Percentiles rank a stretch among this genome's conserved stretches.
phyloP scores from a whole-genome alignment of 2,113 vertebrate genomes.

The Coreoperca whiteheadi region DNA sequence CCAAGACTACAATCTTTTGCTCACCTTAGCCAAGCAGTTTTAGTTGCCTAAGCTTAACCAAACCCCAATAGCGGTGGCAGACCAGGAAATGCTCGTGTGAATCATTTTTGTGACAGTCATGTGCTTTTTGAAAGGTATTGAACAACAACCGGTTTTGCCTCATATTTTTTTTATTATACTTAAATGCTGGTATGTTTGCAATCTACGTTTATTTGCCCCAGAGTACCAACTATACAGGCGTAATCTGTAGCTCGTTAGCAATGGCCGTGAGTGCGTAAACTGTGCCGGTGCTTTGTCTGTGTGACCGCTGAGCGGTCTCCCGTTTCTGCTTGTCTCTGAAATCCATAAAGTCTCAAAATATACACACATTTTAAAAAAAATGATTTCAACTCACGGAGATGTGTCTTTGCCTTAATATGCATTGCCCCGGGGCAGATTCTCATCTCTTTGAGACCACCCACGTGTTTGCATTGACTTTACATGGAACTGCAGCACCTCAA shows the following conservation, averaged over 20 bases:
- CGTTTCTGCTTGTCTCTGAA: no score
- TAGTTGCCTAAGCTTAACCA: no score
- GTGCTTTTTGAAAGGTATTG: no score
- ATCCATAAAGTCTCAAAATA: background rate
- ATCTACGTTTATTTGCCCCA: no score
- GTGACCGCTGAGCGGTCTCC: no score
- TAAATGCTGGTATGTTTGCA: no score
- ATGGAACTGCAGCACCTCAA: background rate
- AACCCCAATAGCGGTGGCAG: background rate
- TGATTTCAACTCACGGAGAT: background rate
- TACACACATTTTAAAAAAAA: background rate
- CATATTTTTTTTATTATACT: no score
- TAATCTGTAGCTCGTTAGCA: background rate
- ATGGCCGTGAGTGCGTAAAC: no score
- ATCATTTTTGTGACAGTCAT: background rate
- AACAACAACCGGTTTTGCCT: no score
- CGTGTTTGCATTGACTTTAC: background rate
- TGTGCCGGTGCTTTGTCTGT: no score
- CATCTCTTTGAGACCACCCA: background rate
- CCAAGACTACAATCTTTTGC: background rate
- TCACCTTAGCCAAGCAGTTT: no score
- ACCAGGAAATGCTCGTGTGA: background rate
- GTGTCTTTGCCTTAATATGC: background rate
- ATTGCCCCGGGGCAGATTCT: background rate
- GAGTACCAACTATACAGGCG: background rate